phyloP scores from a whole-genome alignment of 2,797 vertebrate species.

The Dendrocincla tyrannina region DNA sequence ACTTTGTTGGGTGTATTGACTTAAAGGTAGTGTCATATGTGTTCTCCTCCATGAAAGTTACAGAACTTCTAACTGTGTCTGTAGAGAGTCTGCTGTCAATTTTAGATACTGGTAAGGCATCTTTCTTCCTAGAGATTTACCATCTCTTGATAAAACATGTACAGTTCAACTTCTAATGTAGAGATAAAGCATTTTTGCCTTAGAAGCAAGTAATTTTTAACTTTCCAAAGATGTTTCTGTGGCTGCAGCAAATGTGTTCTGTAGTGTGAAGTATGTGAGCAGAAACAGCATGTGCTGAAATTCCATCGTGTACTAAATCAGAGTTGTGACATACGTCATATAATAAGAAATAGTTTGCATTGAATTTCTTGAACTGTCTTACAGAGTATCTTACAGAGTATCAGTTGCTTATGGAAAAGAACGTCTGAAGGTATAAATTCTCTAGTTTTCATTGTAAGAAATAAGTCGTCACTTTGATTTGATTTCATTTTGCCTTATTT shows the following conservation, averaged over 20 bases:
- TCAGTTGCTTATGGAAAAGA: background rate
- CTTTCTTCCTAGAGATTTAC: conserved; percentile 46
- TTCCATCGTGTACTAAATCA: background rate
- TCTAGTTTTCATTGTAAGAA: background rate
- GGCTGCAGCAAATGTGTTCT: background rate
- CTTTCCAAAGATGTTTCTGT: background rate
- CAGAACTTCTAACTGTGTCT: conserved; percentile 29
- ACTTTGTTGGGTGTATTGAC: conserved; percentile 3
- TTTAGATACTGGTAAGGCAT: conserved; percentile 28
- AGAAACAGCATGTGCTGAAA: conserved; percentile 14
- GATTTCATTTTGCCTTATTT: background rate
- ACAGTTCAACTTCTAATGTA: conserved; percentile 14
- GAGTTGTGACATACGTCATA: background rate
- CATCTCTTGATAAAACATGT: conserved; percentile 46
- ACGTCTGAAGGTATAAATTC: background rate
- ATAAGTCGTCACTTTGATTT: background rate
- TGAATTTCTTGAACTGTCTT: background rate
- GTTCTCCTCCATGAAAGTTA: conserved; percentile 36
- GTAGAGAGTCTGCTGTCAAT: background rate
- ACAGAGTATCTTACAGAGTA: background rate
- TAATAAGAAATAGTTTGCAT: background rate
- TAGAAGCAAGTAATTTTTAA: background rate
- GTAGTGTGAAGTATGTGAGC: background rate
- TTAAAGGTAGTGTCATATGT: conserved; percentile 11
- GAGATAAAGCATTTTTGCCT: background rate